Percentiles rank a stretch among this genome's conserved stretches.
These are phyloP conservation scores for Microctonus hyperodae DNA, from an alignment of 2,888 invertebrate species.

Conservation along the genomic window DNA sequence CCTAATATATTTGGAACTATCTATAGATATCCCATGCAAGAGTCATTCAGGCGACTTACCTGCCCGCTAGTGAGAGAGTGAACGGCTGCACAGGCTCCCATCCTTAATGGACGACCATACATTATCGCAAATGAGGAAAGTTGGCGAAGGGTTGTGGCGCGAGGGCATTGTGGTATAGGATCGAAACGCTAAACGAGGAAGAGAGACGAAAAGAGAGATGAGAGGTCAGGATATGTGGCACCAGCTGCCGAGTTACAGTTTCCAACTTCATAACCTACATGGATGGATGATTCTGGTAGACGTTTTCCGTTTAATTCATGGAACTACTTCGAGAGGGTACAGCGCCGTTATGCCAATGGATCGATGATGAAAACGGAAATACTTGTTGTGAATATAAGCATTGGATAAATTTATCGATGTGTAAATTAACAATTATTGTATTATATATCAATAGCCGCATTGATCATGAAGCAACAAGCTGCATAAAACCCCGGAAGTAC, in stretches of 20 bases:
- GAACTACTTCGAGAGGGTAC: conserved; percentile 22
- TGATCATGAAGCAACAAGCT: conserved; percentile 15
- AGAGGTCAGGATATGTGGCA: conserved; percentile 52
- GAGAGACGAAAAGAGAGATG: not conserved
- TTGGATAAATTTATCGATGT: conserved; percentile 7
- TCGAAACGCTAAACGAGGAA: conserved; percentile 12
- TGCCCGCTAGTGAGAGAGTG: conserved; percentile 24
- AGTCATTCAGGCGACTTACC: conserved; percentile 22
- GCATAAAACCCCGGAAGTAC: not conserved
- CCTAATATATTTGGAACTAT: conserved; percentile 9
- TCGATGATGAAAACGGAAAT: conserved; percentile 8
- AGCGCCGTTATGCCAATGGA: conserved; percentile 11
- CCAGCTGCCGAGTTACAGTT: conserved; percentile 55
- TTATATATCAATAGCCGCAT: not conserved
- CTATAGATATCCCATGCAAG: conserved; percentile 17
- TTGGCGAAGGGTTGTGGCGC: conserved; percentile 42
- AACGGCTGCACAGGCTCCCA: conserved; percentile 34
- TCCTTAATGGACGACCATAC: conserved; percentile 59
- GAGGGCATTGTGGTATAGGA: conserved; percentile 20
- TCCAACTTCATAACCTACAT: conserved; percentile 55
- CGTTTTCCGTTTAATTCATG: conserved; percentile 40
- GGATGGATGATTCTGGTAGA: conserved; percentile 46
- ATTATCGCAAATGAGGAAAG: conserved; percentile 62
- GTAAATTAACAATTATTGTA: not conserved
- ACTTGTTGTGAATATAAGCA: conserved; percentile 1